Conservation (phyloP, 2,888 invertebrate genomes). For the Chaetogeoica ovagalla region DNA sequence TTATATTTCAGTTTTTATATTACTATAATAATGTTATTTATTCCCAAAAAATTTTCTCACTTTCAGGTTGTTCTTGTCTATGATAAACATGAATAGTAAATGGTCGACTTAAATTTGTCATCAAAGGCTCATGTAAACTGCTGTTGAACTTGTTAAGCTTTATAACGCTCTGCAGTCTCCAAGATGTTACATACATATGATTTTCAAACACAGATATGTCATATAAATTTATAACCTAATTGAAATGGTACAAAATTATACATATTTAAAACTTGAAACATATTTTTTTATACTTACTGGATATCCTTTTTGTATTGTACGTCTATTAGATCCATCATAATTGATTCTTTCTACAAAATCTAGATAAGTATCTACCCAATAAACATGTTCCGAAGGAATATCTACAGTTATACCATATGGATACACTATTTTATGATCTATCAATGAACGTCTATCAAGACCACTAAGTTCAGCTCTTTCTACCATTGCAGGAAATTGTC, state of each 20-base stretch:
- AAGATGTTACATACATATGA: conserved; percentile 73
- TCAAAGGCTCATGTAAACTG: conserved; percentile 61
- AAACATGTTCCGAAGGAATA: conserved; percentile 70
- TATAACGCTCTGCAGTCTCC: conserved; percentile 69
- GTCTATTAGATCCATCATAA: conserved; percentile 72
- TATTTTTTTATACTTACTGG: conserved; percentile 59
- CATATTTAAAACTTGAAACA: background rate
- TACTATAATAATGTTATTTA: background rate
- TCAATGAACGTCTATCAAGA: conserved; percentile 64
- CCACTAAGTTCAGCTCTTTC: conserved; percentile 71
- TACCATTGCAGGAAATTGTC: conserved; percentile 67
- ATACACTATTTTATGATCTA: conserved; percentile 73
- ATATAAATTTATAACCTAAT: conserved; percentile 69
- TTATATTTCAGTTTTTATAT: background rate
- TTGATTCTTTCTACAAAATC: conserved; percentile 77
- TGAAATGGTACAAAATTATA: conserved; percentile 24
- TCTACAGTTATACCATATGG: conserved; percentile 76
- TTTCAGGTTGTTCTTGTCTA: conserved; percentile 75
- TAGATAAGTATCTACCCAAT: conserved; percentile 81
- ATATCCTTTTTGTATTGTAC: conserved; percentile 65
- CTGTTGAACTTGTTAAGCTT: conserved; percentile 66
- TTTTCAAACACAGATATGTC: conserved; percentile 76
- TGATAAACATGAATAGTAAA: conserved; percentile 74
- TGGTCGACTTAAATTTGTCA: conserved; percentile 65
- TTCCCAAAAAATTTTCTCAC: conserved; percentile 59